Evolutionary conservation across 2,113 vertebrate genomes (phyloP).

Genomic region (Taurulus bubalis): DNA sequence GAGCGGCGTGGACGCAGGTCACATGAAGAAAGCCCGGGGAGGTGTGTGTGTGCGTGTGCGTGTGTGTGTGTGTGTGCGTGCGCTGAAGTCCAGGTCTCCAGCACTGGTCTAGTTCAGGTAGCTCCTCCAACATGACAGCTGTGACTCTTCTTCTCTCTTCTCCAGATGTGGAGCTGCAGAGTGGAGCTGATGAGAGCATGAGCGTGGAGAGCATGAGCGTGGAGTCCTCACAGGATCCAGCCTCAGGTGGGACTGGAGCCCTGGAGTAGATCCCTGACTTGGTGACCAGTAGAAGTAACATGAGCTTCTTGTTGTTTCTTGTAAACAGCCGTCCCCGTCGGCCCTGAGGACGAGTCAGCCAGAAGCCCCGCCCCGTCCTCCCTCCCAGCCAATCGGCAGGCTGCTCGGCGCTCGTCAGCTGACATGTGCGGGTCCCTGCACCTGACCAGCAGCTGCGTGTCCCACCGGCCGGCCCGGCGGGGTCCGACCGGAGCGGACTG

Average conservation of each 20-base stretch:
- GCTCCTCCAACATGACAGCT: not conserved
- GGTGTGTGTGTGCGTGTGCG: too few species aligned
- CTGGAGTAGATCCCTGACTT: too few species aligned
- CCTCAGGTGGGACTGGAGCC: constrained; percentile 89
- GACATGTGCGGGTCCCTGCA: constrained; percentile 94
- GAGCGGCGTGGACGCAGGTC: constrained; percentile 79
- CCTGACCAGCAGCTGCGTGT: constrained; percentile 84
- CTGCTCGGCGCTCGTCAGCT: not conserved
- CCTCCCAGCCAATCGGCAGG: constrained; percentile 18
- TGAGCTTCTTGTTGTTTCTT: constrained; percentile 1
- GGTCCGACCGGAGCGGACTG: constrained; percentile 69
- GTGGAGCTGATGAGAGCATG: constrained; percentile 87
- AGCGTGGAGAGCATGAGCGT: constrained; percentile 89
- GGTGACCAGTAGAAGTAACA: too few species aligned
- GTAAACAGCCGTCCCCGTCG: constrained; percentile 69
- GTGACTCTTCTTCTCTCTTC: constrained; percentile 12
- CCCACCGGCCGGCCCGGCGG: constrained; percentile 86
- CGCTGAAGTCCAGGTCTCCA: too few species aligned
- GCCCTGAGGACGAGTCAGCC: constrained; percentile 57
- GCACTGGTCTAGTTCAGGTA: too few species aligned
- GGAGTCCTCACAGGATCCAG: constrained; percentile 83
- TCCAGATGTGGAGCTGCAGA: constrained; percentile 62
- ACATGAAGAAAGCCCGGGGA: constrained; percentile 89
- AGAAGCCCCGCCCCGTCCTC: constrained; percentile 32
- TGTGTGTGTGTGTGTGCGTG: too few species aligned